Conservation (phyloP, 2,113 vertebrate genomes). For the Cyprinus carpio region DNA sequence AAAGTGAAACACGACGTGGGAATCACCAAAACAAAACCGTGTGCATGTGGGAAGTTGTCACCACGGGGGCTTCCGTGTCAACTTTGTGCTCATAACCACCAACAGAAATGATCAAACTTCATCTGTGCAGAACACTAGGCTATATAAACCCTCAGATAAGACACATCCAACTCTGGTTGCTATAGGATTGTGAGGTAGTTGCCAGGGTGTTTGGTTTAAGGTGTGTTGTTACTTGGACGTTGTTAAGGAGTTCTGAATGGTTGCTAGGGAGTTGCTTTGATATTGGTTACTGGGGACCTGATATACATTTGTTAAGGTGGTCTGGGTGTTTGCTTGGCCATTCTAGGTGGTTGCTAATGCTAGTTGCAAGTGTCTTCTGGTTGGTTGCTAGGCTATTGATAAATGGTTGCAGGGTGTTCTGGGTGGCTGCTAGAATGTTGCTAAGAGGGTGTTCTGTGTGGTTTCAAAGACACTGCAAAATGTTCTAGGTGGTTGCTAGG, state of each 20-base stretch:
- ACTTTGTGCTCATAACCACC: neutral
- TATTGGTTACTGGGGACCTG: too few species aligned
- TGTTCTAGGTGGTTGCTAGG: neutral
- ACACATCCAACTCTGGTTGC: neutral
- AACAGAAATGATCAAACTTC: neutral
- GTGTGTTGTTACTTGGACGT: neutral
- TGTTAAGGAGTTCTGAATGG: neutral
- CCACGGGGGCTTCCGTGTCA: neutral
- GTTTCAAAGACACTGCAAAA: too few species aligned
- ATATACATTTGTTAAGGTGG: too few species aligned
- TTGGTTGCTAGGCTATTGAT: too few species aligned
- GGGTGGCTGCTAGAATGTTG: too few species aligned
- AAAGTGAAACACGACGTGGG: conserved; percentile 2
- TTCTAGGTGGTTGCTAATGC: neutral
- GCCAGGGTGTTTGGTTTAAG: too few species aligned
- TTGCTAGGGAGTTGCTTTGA: too few species aligned
- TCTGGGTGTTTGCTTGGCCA: neutral
- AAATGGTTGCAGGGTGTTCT: too few species aligned
- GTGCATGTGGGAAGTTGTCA: neutral
- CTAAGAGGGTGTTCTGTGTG: too few species aligned
- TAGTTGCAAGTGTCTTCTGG: neutral
- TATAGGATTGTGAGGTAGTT: too few species aligned
- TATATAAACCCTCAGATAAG: neutral
- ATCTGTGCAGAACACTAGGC: neutral
- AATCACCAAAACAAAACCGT: conserved; percentile 25